Conservation (phyloP, 2,888 invertebrate genomes). For the Ochropleura leucogaster region DNA sequence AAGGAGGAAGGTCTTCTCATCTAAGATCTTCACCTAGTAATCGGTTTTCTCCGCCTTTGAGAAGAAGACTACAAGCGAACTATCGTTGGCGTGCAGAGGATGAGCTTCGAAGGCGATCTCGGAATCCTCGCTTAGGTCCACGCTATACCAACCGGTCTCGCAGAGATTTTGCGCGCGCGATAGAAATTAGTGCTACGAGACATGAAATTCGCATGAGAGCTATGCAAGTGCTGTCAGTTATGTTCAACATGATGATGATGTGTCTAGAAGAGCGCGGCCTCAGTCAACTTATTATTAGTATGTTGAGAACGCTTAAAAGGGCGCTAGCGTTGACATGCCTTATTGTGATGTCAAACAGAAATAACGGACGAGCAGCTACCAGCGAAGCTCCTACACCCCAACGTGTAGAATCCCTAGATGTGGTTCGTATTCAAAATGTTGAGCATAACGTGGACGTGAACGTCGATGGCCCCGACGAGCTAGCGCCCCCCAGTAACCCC, state of each 20-base stretch:
- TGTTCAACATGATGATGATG: slow-evolving; percentile 90
- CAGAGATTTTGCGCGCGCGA: slow-evolving; percentile 79
- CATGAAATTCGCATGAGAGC: slow-evolving; percentile 88
- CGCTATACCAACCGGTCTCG: slow-evolving; percentile 77
- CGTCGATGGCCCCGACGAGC: slow-evolving; percentile 83
- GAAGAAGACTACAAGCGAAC: slow-evolving; percentile 76
- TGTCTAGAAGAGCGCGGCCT: slow-evolving; percentile 87
- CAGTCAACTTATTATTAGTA: slow-evolving; percentile 85
- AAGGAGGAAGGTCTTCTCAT: slow-evolving; percentile 64
- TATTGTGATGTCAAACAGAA: slow-evolving; percentile 86
- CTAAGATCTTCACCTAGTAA: slow-evolving; percentile 69
- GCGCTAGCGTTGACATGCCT: slow-evolving; percentile 87
- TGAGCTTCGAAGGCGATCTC: slow-evolving; percentile 78
- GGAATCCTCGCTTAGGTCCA: slow-evolving; percentile 75
- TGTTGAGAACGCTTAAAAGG: slow-evolving; percentile 86
- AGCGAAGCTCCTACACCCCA: slow-evolving; percentile 73
- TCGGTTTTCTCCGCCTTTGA: slow-evolving; percentile 73
- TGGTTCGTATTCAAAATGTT: slow-evolving; percentile 84
- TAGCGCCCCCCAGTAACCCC: slow-evolving; percentile 64
- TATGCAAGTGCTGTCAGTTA: slow-evolving; percentile 87
- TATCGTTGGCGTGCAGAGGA: slow-evolving; percentile 83
- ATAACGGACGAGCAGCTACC: slow-evolving; percentile 70
- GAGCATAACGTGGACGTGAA: slow-evolving; percentile 84
- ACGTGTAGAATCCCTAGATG: slow-evolving; percentile 80
- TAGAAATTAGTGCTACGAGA: slow-evolving; percentile 85